Conservation (phyloP, 1,140 invertebrate species). For the Euglossa dilemma region DNA sequence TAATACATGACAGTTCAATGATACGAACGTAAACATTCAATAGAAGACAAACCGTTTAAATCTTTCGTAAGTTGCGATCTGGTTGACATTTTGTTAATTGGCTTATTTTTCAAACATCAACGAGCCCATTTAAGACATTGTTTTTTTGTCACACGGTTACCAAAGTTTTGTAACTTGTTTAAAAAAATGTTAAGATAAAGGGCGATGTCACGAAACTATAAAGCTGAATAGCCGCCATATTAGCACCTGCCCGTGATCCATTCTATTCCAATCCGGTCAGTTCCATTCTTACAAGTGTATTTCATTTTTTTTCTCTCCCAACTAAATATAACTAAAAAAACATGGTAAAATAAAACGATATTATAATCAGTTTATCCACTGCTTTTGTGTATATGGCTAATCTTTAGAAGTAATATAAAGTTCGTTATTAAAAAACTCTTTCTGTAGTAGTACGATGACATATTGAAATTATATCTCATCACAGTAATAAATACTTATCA, state of each 20-base stretch:
- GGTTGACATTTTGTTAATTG: constrained; percentile 85
- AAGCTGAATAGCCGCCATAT: constrained; percentile 68
- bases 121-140: constrained; percentile 68
- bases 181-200: constrained; percentile 57
- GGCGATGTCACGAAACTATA: constrained; percentile 68
- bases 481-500: too few species aligned
- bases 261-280: constrained; percentile 50
- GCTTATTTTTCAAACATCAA: constrained; percentile 52
- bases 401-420: background rate
- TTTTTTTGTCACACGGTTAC: constrained; percentile 50
- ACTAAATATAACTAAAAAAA: background rate
- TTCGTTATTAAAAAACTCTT: background rate
- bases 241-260: constrained; percentile 61
- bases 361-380: background rate
- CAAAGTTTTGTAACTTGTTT: constrained; percentile 44
- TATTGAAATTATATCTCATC: too few species aligned
- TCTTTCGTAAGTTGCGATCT: constrained; percentile 89
- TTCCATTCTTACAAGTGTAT: constrained; percentile 41
- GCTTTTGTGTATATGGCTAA: background rate
- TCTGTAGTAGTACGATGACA: too few species aligned
- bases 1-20: constrained; percentile 73
- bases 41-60: constrained; percentile 86
- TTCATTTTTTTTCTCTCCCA: background rate
- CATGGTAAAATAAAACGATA: background rate
- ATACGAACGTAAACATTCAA: constrained; percentile 74